Evolutionary conservation across 2,113 vertebrate genomes (phyloP).

Genomic region (Eurypyga helias): DNA sequence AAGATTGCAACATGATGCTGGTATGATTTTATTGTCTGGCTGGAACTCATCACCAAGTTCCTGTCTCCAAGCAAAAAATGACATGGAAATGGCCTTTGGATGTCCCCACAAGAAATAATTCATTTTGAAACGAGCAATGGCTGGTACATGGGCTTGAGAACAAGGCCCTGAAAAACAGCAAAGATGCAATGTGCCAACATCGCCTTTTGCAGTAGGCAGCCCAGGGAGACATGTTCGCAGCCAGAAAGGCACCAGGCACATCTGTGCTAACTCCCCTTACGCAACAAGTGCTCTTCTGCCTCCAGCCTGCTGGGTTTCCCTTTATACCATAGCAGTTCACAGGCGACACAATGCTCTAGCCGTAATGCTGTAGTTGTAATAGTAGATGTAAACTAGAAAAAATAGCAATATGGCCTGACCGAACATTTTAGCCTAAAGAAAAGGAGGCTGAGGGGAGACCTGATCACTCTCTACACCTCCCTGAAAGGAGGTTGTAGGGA

Average conservation of each 20-base stretch:
- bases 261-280: background rate
- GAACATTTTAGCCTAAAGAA: no score
- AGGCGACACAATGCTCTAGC: fast-evolving
- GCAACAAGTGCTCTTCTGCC: background rate
- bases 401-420: background rate
- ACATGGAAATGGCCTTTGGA: background rate
- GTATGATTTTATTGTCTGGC: background rate
- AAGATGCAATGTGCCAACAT: fast-evolving
- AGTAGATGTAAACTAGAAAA: background rate
- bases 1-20: background rate
- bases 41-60: slow-evolving; percentile 14
- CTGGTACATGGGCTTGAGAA: background rate
- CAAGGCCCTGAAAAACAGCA: background rate
- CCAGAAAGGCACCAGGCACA: fast-evolving
- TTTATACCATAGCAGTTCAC: fast-evolving
- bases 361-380: background rate
- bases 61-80: background rate
- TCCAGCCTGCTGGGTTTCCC: background rate
- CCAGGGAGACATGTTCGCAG: background rate
- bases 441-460: no score
- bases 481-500: no score
- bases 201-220: background rate
- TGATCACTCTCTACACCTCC: no score
- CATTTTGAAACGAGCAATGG: background rate
- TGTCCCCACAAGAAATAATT: background rate